Percentiles rank a stretch among this genome's conserved stretches.
Evolutionary conservation across 2,113 vertebrate species (phyloP).

Genomic region (Xenopus borealis): DNA sequence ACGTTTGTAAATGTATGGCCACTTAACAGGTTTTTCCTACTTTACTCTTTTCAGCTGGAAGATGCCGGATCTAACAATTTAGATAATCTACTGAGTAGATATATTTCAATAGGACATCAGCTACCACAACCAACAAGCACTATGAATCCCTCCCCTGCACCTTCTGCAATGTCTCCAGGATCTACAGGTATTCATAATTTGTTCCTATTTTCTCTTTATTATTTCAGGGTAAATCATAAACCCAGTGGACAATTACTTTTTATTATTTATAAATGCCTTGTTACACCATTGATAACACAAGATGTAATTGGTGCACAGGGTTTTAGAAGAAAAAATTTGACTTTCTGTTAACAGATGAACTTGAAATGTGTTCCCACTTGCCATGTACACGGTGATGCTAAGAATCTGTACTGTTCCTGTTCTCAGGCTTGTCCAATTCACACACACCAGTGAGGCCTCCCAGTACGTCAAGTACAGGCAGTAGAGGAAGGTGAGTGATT

Average conservation of each 20-base stretch:
- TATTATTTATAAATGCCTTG: too few species aligned
- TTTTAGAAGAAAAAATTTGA: background rate
- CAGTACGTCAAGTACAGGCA: constrained; percentile 95
- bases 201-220: background rate
- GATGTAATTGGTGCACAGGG: background rate
- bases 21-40: too few species aligned
- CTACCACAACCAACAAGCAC: constrained; percentile 75
- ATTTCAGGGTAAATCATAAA: too few species aligned
- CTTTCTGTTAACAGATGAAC: background rate
- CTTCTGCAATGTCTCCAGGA: constrained; percentile 90
- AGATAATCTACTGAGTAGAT: constrained; percentile 86
- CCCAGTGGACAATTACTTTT: too few species aligned
- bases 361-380: constrained; percentile 3
- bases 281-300: background rate
- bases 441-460: constrained; percentile 93
- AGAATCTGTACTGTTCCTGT: constrained; percentile 1
- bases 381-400: background rate
- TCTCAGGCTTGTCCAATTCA: constrained; percentile 85
- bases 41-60: constrained; percentile 73
- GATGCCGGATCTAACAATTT: constrained; percentile 92
- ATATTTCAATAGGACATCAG: constrained; percentile 87
- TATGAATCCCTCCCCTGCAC: constrained; percentile 90
- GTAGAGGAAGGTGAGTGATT: constrained; percentile 85
- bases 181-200: constrained; percentile 79
- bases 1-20: too few species aligned